A percentile compares a stretch with the other conserved stretches of the same genome.
Evolutionary conservation across 2,888 invertebrate genomes (phyloP).

Genomic region (Orthosia gothica): DNA sequence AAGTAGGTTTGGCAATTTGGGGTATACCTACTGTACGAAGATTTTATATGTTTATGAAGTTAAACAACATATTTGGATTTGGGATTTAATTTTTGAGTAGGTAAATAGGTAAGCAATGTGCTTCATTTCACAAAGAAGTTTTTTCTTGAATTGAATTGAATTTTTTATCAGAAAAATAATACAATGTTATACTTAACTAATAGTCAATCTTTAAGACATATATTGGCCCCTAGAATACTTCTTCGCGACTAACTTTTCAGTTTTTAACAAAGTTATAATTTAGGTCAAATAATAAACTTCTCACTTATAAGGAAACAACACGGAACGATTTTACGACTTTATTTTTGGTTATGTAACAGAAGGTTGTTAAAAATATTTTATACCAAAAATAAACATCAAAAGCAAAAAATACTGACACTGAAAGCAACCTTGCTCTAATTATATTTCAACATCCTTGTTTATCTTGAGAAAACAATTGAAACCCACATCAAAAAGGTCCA

Average conservation of each 20-base stretch:
- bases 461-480: slow-evolving; percentile 41
- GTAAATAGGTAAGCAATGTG: not conserved
- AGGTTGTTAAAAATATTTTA: slow-evolving; percentile 16
- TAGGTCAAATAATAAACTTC: not conserved
- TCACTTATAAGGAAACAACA: not conserved
- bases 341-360: slow-evolving; percentile 12
- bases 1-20: slow-evolving; percentile 13
- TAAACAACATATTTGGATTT: not conserved
- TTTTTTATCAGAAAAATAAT: not conserved
- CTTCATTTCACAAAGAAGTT: not conserved
- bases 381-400: not conserved
- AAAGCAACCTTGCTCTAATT: slow-evolving; percentile 55
- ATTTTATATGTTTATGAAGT: not conserved
- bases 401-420: slow-evolving; percentile 14
- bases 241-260: not conserved
- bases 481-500: slow-evolving; percentile 36
- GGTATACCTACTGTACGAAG: not conserved
- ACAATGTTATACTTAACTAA: not conserved
- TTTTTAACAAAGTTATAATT: not conserved
- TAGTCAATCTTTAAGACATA: not conserved
- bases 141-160: not conserved
- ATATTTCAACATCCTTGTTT: slow-evolving; percentile 47
- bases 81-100: too few species aligned
- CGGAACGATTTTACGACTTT: too few species aligned
- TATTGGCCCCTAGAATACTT: not conserved